Base-by-base conservation (phyloP, 2,888 invertebrate genomes). In the Oligia strigilis region DNA sequence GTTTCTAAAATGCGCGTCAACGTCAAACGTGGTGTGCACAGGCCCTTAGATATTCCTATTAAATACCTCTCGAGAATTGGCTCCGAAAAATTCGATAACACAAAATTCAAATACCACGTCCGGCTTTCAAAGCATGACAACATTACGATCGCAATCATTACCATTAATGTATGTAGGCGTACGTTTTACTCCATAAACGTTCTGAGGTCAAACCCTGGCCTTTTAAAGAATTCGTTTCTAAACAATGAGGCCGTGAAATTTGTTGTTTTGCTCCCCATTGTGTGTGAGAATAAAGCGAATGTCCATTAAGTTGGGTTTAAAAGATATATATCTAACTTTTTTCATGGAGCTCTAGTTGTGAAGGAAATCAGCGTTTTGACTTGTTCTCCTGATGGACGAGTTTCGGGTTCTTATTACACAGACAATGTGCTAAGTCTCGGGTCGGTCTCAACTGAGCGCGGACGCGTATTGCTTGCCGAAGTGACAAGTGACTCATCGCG, bases 151-250 rank as follows among this genome's bases (percentile, higher is more conserved):
- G 80, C 77, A 89, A 88, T 89, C 88, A 86, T 83, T 72, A 80
- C 86, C 79, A 78, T 83, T 85, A 81, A 87, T 86, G 84, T 88
- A 81, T 78, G 81, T 83, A 75, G 78, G 87, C 67, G 77, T 73
- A 71, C 83, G 72, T 73, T 67, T 79, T 81, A 85, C 78, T 80
- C 85, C 88, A 87, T 87, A 85, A 86, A 87, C 87, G 87, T 83
- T 62, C 75, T 88, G 90, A 91, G 92, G 92, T 92, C 91, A 89
- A 72, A 80, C 71, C 66, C 83, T 91, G 92, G 90, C 91, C 91
- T 92, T 91, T 88, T 76, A 90, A 89, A 83, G 88, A 86, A 89
- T 91, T 88, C 85, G 86, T 84, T 84, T 87, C 85, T 87, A 80
- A 89, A 90, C 90, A 87, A 90, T 90, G 80, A 83, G 85, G 73